phyloP scores from a whole-genome alignment of 2,888 invertebrate species.

The Oeneis ivallda region DNA sequence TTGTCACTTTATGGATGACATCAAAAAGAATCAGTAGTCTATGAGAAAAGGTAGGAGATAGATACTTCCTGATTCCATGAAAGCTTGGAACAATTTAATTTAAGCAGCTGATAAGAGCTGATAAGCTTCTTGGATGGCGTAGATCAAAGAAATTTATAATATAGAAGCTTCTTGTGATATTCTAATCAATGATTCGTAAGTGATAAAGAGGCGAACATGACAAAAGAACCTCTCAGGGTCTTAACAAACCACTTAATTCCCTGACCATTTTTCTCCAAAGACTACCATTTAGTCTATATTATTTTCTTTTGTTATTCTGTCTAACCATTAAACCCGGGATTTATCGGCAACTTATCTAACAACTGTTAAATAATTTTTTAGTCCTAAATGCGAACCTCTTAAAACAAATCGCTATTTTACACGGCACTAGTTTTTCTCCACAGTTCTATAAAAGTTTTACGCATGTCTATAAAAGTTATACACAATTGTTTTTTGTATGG shows the following conservation, averaged over 20 bases:
- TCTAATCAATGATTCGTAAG: background rate
- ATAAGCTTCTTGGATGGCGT: no score
- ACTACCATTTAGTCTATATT: background rate
- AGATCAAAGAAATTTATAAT: no score
- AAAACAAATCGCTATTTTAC: slow-evolving; percentile 2
- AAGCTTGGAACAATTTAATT: no score
- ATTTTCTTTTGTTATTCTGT: slow-evolving; percentile 13
- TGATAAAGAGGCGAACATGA: background rate
- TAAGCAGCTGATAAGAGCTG: no score
- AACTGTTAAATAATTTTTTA: slow-evolving; percentile 14
- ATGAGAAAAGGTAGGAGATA: no score
- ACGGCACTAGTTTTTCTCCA: background rate
- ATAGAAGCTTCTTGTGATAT: no score
- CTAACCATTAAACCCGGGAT: background rate
- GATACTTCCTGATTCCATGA: no score
- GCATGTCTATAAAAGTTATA: background rate
- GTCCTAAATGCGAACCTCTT: background rate
- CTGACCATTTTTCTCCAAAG: background rate
- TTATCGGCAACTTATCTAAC: slow-evolving; percentile 9
- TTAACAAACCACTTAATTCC: background rate
- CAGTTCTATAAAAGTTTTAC: background rate
- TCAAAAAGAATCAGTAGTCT: no score
- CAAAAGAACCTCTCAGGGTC: background rate
- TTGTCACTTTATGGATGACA: background rate
- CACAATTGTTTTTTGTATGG: no score